Base-by-base conservation (phyloP, 2,888 invertebrate genomes). In the Hybos culiciformis region DNA sequence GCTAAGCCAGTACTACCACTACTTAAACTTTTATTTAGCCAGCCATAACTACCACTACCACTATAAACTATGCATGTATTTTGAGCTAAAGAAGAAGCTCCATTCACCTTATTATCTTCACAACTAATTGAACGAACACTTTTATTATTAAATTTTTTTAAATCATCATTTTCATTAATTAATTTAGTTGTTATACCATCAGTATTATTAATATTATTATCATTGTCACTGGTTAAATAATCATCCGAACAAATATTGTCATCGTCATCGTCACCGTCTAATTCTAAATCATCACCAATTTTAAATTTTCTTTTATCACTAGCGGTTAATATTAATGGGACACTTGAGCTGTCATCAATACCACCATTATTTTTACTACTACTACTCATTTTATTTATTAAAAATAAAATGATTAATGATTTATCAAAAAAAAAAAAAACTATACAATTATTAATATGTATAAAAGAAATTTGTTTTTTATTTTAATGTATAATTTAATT, bases 311-410 rank as follows among this genome's bases (percentile, higher is more conserved):
- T 49, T 47, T 41, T 49, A 45, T 1, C 48, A 45, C n/a, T n/a
- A n/a, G n/a, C 18, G 48, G 54, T 50, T 42, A 54, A 50, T 32
- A 55, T 57, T 31, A 56, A 44, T 42, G 56, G 56, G 11, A 57
- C 54, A 51, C 52, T 55, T 31, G 56, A 53, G 40, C 49, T 48
- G 48, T 54, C 54, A 18, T 45, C 50, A 48, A 50, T 48, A 19
- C 45, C 48, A 44, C 42, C 19, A 36, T 19, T 51, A 50, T 53
- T n/a, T n/a, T n/a, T n/a, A n/a, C n/a, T n/a, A n/a, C n/a, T n/a
- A n/a, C n/a, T 53, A 48, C 52, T 54, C 53, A 53, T 54, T n/a
- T n/a, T n/a, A n/a, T n/a, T n/a, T 50, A 49, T 53, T 46, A 40
- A 40, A 46, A 24, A 41, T 18, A 19, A 26, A 20, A 17, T 12